A percentile compares a stretch with the other conserved stretches of the same genome.
Conservation (phyloP, 2,113 vertebrate genomes). For the Malaclemys terrapin region DNA sequence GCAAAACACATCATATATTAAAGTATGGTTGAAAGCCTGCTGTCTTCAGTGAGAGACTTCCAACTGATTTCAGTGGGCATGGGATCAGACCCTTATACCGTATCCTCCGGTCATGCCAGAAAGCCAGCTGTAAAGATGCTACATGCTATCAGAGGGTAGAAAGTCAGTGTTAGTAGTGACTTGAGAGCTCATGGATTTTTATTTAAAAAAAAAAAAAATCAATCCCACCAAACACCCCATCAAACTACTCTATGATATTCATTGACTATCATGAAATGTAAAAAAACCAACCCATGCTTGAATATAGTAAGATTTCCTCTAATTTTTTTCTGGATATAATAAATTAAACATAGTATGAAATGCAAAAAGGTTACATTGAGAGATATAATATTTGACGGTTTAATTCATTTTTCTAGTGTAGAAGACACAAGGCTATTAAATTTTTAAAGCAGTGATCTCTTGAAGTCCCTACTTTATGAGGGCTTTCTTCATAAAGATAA, state of each 20-base stretch:
- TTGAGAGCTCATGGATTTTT: conserved; percentile 3
- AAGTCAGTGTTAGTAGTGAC: background rate
- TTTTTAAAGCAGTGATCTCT: conserved; percentile 88
- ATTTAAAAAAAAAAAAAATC: background rate
- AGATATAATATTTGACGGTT: conserved; percentile 87
- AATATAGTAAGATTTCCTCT: conserved; percentile 66
- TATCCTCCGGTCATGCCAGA: background rate
- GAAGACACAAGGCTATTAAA: conserved; percentile 90
- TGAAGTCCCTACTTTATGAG: conserved; percentile 90
- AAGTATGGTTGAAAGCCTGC: background rate
- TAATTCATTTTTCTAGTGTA: conserved; percentile 89
- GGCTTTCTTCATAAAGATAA: conserved; percentile 92
- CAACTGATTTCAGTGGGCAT: background rate
- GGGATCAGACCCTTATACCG: background rate
- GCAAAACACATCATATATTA: background rate
- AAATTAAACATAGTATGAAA: conserved; percentile 87
- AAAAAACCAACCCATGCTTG: conserved; percentile 40
- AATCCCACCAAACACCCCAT: background rate
- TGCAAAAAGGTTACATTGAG: conserved; percentile 88
- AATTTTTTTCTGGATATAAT: conserved; percentile 72
- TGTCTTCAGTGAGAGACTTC: background rate
- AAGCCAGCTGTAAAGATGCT: background rate
- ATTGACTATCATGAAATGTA: conserved; percentile 23
- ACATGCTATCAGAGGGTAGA: background rate
- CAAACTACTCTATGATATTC: background rate